Evolutionary conservation across 2,888 invertebrate genomes (phyloP).

Genomic region (Cephus rjabovi): DNA sequence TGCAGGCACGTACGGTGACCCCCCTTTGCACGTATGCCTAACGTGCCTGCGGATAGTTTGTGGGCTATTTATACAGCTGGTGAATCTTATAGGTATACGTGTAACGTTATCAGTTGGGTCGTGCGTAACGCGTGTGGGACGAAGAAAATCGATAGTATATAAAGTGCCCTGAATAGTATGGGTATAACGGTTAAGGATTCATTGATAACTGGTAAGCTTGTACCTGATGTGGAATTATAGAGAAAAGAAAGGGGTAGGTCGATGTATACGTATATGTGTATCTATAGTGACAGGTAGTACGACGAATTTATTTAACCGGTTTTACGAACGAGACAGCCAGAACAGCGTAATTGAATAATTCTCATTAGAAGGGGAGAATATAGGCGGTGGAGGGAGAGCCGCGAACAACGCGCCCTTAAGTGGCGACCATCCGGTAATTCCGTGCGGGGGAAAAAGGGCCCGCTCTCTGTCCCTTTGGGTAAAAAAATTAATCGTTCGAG

Average conservation of each 20-base stretch:
- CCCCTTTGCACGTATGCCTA: neutral
- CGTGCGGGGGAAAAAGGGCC: neutral
- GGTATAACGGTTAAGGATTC: neutral
- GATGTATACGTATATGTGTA: neutral
- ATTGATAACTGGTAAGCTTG: neutral
- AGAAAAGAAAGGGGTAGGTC: neutral
- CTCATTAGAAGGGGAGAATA: conserved; percentile 10
- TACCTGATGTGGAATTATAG: neutral
- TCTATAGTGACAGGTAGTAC: neutral
- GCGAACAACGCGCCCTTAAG: neutral
- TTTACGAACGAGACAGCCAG: neutral
- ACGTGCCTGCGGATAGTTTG: neutral
- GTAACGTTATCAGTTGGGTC: neutral
- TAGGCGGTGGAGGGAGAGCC: neutral
- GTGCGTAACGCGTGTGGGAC: neutral
- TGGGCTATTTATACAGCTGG: neutral
- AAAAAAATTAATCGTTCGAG: conserved; percentile 24
- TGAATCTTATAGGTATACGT: neutral
- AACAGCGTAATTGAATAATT: conserved; percentile 28
- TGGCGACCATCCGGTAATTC: neutral
- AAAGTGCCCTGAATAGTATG: neutral
- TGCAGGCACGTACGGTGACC: neutral
- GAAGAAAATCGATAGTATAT: neutral
- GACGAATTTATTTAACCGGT: conserved; percentile 24
- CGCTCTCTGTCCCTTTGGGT: neutral